These are phyloP conservation scores for Artibeus jamaicensis DNA, from an alignment of 2,797 vertebrate genomes.

Conservation along the genomic window DNA sequence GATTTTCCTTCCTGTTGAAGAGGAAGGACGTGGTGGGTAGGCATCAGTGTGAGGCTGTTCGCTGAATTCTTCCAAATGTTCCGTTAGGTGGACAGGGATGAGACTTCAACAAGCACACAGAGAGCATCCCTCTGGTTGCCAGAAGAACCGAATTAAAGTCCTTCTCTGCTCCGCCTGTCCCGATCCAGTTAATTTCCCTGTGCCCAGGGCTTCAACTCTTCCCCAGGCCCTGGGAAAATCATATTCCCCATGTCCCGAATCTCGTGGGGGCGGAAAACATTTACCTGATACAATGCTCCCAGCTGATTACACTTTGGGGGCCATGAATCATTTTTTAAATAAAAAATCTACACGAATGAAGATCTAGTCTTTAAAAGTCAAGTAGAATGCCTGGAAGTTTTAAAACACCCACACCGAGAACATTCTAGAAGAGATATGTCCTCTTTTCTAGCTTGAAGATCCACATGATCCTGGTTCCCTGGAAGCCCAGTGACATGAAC, in stretches of 20 bases:
- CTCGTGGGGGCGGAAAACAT: not conserved
- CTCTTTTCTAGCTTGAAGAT: not conserved
- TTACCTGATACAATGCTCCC: not conserved
- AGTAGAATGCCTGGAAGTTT: not conserved
- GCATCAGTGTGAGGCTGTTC: not conserved
- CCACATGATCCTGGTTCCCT: not conserved
- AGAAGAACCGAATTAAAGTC: not conserved
- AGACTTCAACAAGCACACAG: too few species aligned
- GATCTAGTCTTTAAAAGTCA: slow-evolving; percentile 1
- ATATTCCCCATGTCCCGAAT: not conserved
- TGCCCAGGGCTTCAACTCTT: not conserved
- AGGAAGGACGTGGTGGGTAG: not conserved
- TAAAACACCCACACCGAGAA: not conserved
- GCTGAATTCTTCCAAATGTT: too few species aligned
- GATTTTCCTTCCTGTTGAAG: not conserved
- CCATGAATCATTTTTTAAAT: not conserved
- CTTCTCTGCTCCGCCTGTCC: not conserved
- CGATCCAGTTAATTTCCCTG: not conserved
- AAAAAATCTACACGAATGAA: not conserved
- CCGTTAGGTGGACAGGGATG: too few species aligned
- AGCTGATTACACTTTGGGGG: not conserved
- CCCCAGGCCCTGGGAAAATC: not conserved
- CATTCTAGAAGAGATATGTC: not conserved
- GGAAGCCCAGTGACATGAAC: not conserved
- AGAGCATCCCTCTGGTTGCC: not conserved